A percentile compares a stretch with the other conserved stretches of the same genome.
Evolutionary conservation across 2,113 vertebrate species (phyloP).

Genomic region (Melanerpes formicivorus): DNA sequence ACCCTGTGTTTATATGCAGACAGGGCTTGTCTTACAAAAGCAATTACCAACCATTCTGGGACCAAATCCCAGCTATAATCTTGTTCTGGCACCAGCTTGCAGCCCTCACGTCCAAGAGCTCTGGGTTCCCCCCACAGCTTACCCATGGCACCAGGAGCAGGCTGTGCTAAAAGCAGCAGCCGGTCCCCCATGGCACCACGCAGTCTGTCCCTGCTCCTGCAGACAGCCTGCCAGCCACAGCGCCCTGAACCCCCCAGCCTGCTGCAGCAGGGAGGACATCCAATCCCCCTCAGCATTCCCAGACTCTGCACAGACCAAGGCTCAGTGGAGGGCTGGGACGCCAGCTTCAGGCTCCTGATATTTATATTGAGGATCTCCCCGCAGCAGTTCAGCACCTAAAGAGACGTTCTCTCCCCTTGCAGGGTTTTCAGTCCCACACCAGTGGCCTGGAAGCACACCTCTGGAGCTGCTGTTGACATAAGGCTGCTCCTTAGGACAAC

Average conservation of each 20-base stretch:
- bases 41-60: conserved; percentile 51
- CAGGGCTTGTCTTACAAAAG: conserved; percentile 50
- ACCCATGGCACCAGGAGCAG: conserved; percentile 15
- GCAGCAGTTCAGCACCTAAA: not conserved
- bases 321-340: not conserved
- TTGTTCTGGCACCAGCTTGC: conserved; percentile 48
- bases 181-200: not conserved
- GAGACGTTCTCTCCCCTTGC: not conserved
- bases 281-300: conserved; percentile 31
- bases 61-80: conserved; percentile 43
- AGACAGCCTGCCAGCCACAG: not conserved
- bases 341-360: conserved; percentile 2
- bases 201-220: conserved; percentile 17
- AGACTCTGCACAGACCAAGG: not conserved
- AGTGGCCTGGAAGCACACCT: not conserved
- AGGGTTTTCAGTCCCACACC: not conserved
- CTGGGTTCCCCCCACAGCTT: conserved; percentile 52
- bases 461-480: not conserved
- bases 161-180: conserved; percentile 57
- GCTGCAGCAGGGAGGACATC: not conserved
- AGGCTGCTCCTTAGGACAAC: not conserved
- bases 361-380: not conserved
- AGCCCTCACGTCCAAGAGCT: conserved; percentile 30
- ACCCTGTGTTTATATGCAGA: conserved; percentile 59
- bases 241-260: not conserved